Conservation (phyloP, 2,888 invertebrate species). For the Papilio demoleus region DNA sequence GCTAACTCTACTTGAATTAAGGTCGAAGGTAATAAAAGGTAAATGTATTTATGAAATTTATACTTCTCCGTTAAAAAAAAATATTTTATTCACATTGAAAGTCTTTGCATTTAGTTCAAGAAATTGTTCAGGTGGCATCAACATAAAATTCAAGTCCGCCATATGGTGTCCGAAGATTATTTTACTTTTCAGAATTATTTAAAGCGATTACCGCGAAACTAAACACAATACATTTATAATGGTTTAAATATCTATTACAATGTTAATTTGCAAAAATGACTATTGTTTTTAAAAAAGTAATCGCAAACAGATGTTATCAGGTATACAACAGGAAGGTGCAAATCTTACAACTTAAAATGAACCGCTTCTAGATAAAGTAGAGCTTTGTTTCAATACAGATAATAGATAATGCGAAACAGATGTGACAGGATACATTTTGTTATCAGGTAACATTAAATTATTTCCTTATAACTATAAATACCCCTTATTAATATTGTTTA, state of each 20-base stretch:
- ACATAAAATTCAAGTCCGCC: neutral
- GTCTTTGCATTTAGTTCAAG: too few species aligned
- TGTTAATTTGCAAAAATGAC: conserved; percentile 13
- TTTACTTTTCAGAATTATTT: neutral
- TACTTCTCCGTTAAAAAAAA: too few species aligned
- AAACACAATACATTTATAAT: neutral
- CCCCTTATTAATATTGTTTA: too few species aligned
- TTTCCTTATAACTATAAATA: neutral
- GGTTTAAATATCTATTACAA: neutral
- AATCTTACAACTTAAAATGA: conserved; percentile 6
- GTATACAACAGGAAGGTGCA: conserved; percentile 24
- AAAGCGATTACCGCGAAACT: neutral
- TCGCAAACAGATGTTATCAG: conserved; percentile 19
- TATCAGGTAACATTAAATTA: conserved; percentile 24
- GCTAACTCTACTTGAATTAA: too few species aligned
- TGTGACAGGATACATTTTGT: conserved; percentile 11
- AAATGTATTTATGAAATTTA: too few species aligned
- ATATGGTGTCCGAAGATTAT: neutral
- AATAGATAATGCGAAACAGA: conserved; percentile 29
- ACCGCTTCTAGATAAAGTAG: conserved; percentile 18
- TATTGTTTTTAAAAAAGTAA: conserved; percentile 1
- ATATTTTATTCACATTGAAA: too few species aligned
- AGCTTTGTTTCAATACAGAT: conserved; percentile 1
- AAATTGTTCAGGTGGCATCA: neutral
- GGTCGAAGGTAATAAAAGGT: too few species aligned